Evolutionary conservation across 1,140 invertebrate species (phyloP).

Genomic region (Batillaria attramentaria): DNA sequence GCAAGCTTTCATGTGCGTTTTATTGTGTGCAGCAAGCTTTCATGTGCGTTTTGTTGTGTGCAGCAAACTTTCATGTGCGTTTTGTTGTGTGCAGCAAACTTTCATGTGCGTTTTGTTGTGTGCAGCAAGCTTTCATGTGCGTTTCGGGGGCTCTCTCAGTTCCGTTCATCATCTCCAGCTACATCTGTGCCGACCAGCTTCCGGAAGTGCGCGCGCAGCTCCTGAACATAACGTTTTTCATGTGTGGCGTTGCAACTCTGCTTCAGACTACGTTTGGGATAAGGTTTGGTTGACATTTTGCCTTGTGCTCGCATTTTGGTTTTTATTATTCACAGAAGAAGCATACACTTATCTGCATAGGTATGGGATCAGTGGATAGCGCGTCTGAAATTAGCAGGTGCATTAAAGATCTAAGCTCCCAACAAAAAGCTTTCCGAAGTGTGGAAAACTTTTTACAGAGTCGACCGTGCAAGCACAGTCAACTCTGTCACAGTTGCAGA

Average conservation of each 20-base stretch:
- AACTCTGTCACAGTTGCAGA: neutral
- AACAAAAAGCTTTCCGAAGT: neutral
- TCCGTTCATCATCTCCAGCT: conserved; percentile 52
- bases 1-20: too few species aligned
- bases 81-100: too few species aligned
- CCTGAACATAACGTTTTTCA: conserved; percentile 57
- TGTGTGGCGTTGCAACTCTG: conserved; percentile 53
- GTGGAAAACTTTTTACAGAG: neutral
- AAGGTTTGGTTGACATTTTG: conserved; percentile 22
- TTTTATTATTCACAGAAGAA: neutral
- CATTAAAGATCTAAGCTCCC: neutral
- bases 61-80: too few species aligned
- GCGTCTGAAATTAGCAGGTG: too few species aligned
- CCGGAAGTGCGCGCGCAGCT: conserved; percentile 52
- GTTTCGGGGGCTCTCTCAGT: conserved; percentile 55
- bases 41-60: too few species aligned
- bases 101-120: neutral
- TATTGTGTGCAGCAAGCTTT: too few species aligned
- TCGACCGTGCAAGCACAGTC: neutral
- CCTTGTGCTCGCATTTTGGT: neutral
- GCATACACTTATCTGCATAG: neutral
- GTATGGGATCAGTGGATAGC: neutral
- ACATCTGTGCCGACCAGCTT: conserved; percentile 48
- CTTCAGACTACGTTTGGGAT: conserved; percentile 40
- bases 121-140: conserved; percentile 60